Evolutionary conservation across 2,797 vertebrate genomes (phyloP).

Genomic region (Rhinogobio ventralis): DNA sequence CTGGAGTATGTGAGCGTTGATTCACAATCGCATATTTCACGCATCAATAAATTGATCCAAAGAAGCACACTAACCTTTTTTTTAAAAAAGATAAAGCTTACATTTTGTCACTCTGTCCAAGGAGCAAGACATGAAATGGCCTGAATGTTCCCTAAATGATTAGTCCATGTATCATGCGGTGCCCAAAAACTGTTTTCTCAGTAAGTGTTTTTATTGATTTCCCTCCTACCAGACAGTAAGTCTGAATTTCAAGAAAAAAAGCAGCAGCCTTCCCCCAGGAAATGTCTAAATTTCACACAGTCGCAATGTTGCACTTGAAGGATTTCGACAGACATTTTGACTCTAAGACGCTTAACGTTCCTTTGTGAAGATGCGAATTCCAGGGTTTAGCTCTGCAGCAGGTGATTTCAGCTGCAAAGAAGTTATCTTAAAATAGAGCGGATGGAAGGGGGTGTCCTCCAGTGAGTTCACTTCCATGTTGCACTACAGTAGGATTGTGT

Average conservation of each 20-base stretch:
- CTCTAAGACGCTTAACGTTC: slow-evolving; percentile 13
- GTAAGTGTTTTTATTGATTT: slow-evolving; percentile 37
- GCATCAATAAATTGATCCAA: slow-evolving; percentile 35
- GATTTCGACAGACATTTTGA: slow-evolving; percentile 36
- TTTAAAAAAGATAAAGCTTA: slow-evolving; percentile 50
- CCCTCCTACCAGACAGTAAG: slow-evolving; percentile 16
- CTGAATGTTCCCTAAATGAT: slow-evolving; percentile 16
- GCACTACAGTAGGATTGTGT: slow-evolving; percentile 26
- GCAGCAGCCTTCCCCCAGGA: slow-evolving; percentile 13
- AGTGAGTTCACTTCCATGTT: slow-evolving; percentile 8
- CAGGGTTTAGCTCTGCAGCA: slow-evolving; percentile 38
- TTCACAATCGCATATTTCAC: neutral
- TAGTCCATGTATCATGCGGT: slow-evolving; percentile 2
- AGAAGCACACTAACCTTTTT: slow-evolving; percentile 33
- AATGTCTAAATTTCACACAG: slow-evolving; percentile 16
- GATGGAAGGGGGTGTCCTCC: slow-evolving; percentile 26
- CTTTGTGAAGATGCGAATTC: neutral
- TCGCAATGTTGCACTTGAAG: slow-evolving; percentile 40
- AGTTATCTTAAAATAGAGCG: slow-evolving; percentile 50
- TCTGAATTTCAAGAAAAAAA: neutral
- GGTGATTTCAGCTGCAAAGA: slow-evolving; percentile 45
- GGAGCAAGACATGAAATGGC: slow-evolving; percentile 48
- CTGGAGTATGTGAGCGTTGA: neutral
- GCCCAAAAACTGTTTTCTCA: slow-evolving; percentile 28
- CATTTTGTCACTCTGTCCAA: slow-evolving; percentile 52